Percentiles rank a stretch among this genome's conserved stretches.
phyloP scores from a whole-genome alignment of 1,140 invertebrate genomes.

The Drosophila ficusphila region DNA sequence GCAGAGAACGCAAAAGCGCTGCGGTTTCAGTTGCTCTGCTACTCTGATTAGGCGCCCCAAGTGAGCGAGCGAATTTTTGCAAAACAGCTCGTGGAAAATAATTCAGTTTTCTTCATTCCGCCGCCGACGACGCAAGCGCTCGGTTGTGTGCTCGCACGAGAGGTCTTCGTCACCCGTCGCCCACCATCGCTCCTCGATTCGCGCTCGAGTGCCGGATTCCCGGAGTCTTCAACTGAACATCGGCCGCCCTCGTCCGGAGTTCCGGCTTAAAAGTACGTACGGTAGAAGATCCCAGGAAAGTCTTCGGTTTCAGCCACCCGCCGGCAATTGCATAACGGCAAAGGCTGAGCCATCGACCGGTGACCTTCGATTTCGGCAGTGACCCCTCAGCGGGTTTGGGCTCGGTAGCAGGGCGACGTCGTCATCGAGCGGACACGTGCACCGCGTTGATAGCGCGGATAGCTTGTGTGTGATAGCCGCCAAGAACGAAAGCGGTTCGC shows the following conservation, averaged over 20 bases:
- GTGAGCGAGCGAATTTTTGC: conserved; percentile 54
- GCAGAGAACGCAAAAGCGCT: conserved; percentile 46
- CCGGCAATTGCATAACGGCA: conserved; percentile 39
- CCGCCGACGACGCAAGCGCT: conserved; percentile 75
- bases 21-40: conserved; percentile 1
- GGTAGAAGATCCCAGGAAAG: not conserved
- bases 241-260: conserved; percentile 23
- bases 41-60: conserved; percentile 54
- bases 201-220: conserved; percentile 11
- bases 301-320: not conserved
- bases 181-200: conserved; percentile 6
- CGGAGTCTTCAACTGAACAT: conserved; percentile 34
- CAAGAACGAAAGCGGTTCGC: conserved; percentile 9
- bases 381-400: conserved; percentile 10
- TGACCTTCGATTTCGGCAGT: conserved; percentile 56
- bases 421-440: conserved; percentile 56
- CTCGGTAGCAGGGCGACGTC: conserved; percentile 15
- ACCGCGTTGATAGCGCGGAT: conserved; percentile 53
- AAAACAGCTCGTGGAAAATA: conserved; percentile 67
- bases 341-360: conserved; percentile 7
- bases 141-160: conserved; percentile 55
- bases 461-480: conserved; percentile 33
- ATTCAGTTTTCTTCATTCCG: conserved; percentile 81
- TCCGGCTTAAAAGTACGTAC: conserved; percentile 40
- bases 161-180: conserved; percentile 3